A percentile compares a stretch with the other conserved stretches of the same genome.
Conservation (phyloP, 2,113 vertebrate genomes). For the Chunga burmeisteri region DNA sequence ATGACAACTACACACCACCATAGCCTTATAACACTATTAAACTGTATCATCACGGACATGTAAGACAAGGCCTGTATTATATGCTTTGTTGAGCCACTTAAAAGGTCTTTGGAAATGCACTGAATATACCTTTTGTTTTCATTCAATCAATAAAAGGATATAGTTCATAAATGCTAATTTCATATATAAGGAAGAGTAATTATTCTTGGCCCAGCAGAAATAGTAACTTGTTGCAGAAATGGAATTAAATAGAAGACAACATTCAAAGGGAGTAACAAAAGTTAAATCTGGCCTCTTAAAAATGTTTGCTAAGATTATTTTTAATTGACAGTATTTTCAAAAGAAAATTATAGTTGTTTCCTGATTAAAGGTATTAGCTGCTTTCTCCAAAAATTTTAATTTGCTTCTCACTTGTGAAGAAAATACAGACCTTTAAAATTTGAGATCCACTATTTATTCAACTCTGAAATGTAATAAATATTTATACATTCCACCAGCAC, state of each 20-base stretch:
- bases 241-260: not conserved
- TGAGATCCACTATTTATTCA: not conserved
- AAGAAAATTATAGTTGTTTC: not conserved
- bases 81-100: constrained; percentile 45
- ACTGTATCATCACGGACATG: constrained; percentile 69
- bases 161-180: constrained; percentile 19
- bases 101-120: not conserved
- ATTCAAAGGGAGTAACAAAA: not conserved
- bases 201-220: not conserved
- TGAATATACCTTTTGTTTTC: not conserved
- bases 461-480: not conserved
- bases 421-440: not conserved
- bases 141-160: not conserved
- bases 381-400: not conserved
- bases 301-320: not conserved
- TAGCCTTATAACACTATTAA: constrained; percentile 73
- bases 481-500: not conserved
- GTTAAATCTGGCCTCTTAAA: not conserved
- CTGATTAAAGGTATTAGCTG: not conserved
- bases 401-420: not conserved
- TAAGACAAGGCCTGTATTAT: constrained; percentile 62
- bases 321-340: not conserved
- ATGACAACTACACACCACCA: constrained; percentile 70
- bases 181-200: not conserved
- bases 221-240: not conserved